A percentile compares a stretch with the other conserved stretches of the same genome.
Conservation (phyloP, 2,113 vertebrate genomes). For the Hepsetus odoe region DNA sequence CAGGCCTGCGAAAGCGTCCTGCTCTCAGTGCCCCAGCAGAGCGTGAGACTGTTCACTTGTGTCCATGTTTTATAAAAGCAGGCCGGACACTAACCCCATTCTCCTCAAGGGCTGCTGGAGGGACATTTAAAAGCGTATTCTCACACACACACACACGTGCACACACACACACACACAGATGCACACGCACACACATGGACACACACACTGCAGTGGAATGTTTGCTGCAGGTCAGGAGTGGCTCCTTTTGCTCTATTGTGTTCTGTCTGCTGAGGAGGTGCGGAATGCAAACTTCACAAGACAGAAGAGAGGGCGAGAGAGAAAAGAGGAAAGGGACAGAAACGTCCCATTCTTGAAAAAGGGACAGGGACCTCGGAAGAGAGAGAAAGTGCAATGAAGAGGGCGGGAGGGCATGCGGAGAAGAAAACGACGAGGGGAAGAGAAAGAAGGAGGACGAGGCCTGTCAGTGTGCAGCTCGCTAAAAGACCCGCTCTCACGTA, state of each 20-base stretch:
- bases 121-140: constrained; percentile 27
- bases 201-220: constrained; percentile 65
- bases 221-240: constrained; percentile 72
- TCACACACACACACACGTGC: no score
- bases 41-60: constrained; percentile 35
- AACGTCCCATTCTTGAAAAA: constrained; percentile 6
- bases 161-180: constrained; percentile 11
- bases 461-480: constrained; percentile 65
- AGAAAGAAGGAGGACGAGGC: constrained; percentile 2
- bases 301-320: constrained; percentile 52
- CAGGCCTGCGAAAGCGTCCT: constrained; percentile 3
- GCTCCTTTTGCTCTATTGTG: constrained; percentile 74
- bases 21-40: constrained; percentile 18
- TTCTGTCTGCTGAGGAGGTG: constrained; percentile 74
- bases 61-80: constrained; percentile 26
- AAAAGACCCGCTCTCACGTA: constrained; percentile 63
- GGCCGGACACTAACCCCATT: constrained; percentile 28
- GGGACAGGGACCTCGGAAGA: constrained; percentile 35
- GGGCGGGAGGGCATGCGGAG: neutral
- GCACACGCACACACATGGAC: constrained; percentile 3
- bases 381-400: neutral
- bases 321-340: neutral
- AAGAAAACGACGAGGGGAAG: neutral
- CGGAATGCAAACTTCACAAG: constrained; percentile 79
- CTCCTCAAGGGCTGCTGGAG: constrained; percentile 30